phyloP scores from a whole-genome alignment of 2,113 vertebrate genomes.

The Pantherophis guttatus region DNA sequence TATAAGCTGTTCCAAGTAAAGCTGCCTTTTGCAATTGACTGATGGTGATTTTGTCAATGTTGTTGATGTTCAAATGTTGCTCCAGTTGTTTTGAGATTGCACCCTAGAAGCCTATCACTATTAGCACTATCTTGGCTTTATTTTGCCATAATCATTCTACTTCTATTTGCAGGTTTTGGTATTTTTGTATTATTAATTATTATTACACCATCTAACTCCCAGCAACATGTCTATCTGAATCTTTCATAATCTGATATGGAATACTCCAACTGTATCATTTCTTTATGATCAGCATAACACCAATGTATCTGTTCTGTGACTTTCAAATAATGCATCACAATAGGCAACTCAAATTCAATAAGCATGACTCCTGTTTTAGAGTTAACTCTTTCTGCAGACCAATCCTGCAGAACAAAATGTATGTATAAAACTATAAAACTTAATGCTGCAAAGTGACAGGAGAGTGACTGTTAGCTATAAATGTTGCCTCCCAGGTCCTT shows the following conservation, averaged over 20 bases:
- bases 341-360: constrained; percentile 39
- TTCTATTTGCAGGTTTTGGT: not conserved
- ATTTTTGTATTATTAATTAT: not conserved
- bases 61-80: not conserved
- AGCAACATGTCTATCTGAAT: not conserved
- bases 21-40: not conserved
- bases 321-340: constrained; percentile 23
- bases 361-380: constrained; percentile 48
- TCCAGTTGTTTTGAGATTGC: not conserved
- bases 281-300: constrained; percentile 9
- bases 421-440: constrained; percentile 59
- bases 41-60: not conserved
- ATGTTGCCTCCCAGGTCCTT: constrained; percentile 62
- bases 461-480: constrained; percentile 58
- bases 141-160: not conserved
- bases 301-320: constrained; percentile 36
- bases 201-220: not conserved
- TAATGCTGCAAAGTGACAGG: constrained; percentile 64
- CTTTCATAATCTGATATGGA: not conserved
- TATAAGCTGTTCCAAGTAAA: not conserved
- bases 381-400: constrained; percentile 52
- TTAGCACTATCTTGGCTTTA: not conserved
- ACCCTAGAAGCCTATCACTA: not conserved
- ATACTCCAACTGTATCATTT: not conserved
- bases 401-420: constrained; percentile 41